These are phyloP conservation scores for Theodoxus fluviatilis DNA, from an alignment of 2,888 invertebrate species.

Conservation along the genomic window DNA sequence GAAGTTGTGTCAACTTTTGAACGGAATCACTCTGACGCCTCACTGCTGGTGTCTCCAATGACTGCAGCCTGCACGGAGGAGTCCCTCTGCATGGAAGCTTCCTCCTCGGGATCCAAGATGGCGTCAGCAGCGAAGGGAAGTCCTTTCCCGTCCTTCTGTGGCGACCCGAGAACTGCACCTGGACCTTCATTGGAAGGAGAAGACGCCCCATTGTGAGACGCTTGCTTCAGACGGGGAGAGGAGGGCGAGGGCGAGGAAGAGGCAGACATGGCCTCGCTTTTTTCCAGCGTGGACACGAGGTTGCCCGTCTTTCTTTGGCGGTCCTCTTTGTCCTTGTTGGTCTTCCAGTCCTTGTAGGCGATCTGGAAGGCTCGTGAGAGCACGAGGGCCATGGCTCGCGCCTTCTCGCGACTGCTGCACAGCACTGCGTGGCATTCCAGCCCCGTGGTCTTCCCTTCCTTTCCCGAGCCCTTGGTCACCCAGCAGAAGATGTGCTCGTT, in stretches of 20 bases:
- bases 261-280: not conserved
- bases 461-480: constrained; percentile 41
- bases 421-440: constrained; percentile 52
- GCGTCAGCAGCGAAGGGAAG: constrained; percentile 15
- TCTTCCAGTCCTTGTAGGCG: constrained; percentile 58
- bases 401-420: constrained; percentile 49
- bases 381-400: constrained; percentile 50
- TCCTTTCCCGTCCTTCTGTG: too few relatives aligned
- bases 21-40: too few relatives aligned
- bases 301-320: constrained; percentile 15
- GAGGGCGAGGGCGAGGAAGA: not conserved
- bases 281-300: not conserved
- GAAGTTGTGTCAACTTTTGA: too few relatives aligned
- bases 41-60: too few relatives aligned
- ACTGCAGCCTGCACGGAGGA: constrained; percentile 21
- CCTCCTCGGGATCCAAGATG: constrained; percentile 25
- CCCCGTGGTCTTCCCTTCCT: constrained; percentile 26
- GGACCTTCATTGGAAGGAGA: too few relatives aligned
- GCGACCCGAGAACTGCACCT: too few relatives aligned
- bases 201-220: not conserved
- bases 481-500: constrained; percentile 56
- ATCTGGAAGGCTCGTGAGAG: constrained; percentile 53
- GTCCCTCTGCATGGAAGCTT: constrained; percentile 12
- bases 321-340: constrained; percentile 33
- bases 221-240: not conserved